Conservation (phyloP, 1,140 invertebrate genomes). For the Procambarus virginalis region DNA sequence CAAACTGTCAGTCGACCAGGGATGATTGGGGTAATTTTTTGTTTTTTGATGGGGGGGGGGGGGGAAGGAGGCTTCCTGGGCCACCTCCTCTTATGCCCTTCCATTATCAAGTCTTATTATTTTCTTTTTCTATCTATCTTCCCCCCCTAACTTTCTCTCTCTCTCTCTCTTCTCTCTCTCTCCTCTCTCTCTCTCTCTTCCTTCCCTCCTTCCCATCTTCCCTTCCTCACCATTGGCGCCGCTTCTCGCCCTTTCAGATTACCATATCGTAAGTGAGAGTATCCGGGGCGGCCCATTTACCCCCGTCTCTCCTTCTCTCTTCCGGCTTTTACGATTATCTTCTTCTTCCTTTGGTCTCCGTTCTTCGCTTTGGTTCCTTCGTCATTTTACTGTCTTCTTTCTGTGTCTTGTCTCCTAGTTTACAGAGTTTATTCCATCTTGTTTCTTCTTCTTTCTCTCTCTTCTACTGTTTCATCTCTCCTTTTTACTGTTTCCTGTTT, state of each 20-base stretch:
- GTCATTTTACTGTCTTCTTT: not conserved
- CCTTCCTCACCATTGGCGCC: not conserved
- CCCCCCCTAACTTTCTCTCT: not conserved
- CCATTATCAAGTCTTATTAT: not conserved
- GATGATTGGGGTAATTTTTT: not conserved
- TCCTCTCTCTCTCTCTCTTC: not conserved
- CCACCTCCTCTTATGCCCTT: too few relatives aligned
- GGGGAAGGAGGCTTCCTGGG: not conserved
- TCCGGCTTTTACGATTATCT: not conserved
- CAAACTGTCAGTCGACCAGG: not conserved
- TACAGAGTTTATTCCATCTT: too few relatives aligned
- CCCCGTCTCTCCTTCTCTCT: constrained; percentile 18
- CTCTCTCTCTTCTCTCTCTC: not conserved
- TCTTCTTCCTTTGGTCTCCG: not conserved
- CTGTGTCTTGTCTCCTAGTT: too few relatives aligned
- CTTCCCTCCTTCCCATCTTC: not conserved
- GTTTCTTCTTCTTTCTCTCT: too few relatives aligned
- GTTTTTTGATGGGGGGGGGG: not conserved
- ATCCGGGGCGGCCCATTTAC: not conserved
- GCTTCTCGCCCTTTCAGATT: not conserved
- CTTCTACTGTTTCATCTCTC: too few relatives aligned
- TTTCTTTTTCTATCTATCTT: not conserved
- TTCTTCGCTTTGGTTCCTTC: not conserved
- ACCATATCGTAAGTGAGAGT: not conserved
- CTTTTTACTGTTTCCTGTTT: too few relatives aligned